Percentiles rank a stretch among this genome's conserved stretches.
phyloP scores from a whole-genome alignment of 2,797 vertebrate species.

The Hippocampus kuda region DNA sequence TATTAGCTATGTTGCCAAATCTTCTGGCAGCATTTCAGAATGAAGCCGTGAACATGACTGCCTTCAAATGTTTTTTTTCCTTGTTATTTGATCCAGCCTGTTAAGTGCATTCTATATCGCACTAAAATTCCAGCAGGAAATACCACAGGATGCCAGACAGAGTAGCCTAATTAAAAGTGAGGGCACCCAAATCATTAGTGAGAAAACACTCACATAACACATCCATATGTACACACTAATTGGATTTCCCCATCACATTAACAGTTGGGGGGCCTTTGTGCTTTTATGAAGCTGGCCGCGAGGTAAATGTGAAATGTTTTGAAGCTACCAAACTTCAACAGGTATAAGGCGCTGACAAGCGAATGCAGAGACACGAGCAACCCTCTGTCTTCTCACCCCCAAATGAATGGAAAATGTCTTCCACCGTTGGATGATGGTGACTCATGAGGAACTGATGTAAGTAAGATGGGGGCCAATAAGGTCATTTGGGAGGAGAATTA shows the following conservation, averaged over 20 bases:
- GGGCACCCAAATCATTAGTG: constrained; percentile 85
- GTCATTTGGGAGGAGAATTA: constrained; percentile 54
- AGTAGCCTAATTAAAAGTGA: constrained; percentile 90
- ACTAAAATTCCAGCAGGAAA: constrained; percentile 88
- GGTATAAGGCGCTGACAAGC: not conserved
- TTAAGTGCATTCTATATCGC: constrained; percentile 84
- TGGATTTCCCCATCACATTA: constrained; percentile 90
- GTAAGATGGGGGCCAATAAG: constrained; percentile 33
- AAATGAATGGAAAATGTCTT: constrained; percentile 39
- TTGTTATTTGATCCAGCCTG: constrained; percentile 84
- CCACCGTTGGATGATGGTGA: constrained; percentile 29
- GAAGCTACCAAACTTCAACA: constrained; percentile 41
- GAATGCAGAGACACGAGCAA: not conserved
- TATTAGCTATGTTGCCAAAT: constrained; percentile 50
- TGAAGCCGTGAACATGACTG: constrained; percentile 69
- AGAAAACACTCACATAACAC: constrained; percentile 85
- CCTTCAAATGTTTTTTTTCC: constrained; percentile 70
- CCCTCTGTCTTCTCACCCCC: constrained; percentile 10
- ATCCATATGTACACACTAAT: constrained; percentile 91
- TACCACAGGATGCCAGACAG: constrained; percentile 86
- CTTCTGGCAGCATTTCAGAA: constrained; percentile 53
- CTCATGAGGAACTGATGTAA: constrained; percentile 51
- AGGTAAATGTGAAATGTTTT: constrained; percentile 54
- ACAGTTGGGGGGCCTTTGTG: constrained; percentile 71
- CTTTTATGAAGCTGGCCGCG: constrained; percentile 75